Evolutionary conservation across 64 coral and sea anemone species (phyloP), one percentile per base, ranked within the genome.

Genomic region (Montipora efflorescens): DNA sequence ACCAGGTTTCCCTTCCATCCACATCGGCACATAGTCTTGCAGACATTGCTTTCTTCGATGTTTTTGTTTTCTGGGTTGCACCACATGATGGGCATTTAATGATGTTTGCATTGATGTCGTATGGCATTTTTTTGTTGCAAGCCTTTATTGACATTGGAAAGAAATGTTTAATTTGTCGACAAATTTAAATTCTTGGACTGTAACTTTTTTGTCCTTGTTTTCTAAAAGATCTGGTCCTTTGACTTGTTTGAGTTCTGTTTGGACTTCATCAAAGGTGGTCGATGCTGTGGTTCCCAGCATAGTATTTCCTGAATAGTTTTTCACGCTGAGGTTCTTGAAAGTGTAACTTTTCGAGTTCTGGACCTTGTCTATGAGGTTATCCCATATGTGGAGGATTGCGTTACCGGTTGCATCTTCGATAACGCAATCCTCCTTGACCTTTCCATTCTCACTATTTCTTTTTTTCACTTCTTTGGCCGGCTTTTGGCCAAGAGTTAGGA

Each of bases 11-110:
- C 19, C 23, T 86, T 48, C 81, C 55, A 7, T 86, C 81, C 82
- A 86, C 81, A 92, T 86, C 90, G 14, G 81, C 82, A 86, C 53
- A 93, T 52, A 89, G 86, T 82, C 53, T 88, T 94, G 86, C 92
- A 73, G 92, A 94, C 92, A 94, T 94, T 14, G 77, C 92, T 75
- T 94, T 89, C 92, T 93, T 93, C 9, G 61, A 93, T 59, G 84
- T 5, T 46, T 88, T 94, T 48, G 85, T 81, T 43, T 94, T 94
- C 52, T 92, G 82, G 4, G 91, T 92, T 23, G 81, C 79, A 87
- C 73, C 81, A 92, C 91, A 92, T 92, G 80, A 87, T 93, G 91
- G 83, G 59, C 91, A 93, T 7, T 45, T 93, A 45, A 93, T 69
- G 68, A 93, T 78, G 25, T 87, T 87, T 6, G 53, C 83, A 79